Percentiles rank a stretch among this genome's conserved stretches.
These are phyloP conservation scores for Pammene fasciana DNA, from an alignment of 2,888 invertebrate species.

Conservation along the genomic window DNA sequence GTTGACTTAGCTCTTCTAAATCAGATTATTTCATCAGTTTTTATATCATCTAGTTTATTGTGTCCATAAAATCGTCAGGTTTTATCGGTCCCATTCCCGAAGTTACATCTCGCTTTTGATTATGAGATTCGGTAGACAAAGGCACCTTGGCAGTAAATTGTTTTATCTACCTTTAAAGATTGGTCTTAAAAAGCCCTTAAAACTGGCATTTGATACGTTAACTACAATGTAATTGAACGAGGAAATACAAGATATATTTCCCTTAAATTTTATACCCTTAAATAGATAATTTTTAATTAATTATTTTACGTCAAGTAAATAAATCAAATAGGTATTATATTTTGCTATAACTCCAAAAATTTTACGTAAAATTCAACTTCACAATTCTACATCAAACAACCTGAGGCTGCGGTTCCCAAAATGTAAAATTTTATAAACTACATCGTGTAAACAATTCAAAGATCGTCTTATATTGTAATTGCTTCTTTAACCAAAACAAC, in stretches of 20 bases:
- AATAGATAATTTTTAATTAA: not conserved
- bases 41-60: conserved; percentile 58
- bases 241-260: not conserved
- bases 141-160: conserved; percentile 34
- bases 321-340: no score
- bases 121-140: conserved; percentile 37
- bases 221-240: conserved; percentile 13
- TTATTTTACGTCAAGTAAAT: no score
- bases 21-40: conserved; percentile 46
- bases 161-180: conserved; percentile 38
- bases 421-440: no score
- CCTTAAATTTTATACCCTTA: not conserved
- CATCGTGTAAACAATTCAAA: no score
- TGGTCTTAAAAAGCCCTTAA: conserved; percentile 28
- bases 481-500: not conserved
- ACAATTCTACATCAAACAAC: no score
- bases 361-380: no score
- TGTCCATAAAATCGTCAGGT: conserved; percentile 53
- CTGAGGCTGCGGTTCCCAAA: no score
- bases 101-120: conserved; percentile 47
- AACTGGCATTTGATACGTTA: conserved; percentile 18
- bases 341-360: no score
- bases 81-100: conserved; percentile 53
- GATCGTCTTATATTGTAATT: no score
- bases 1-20: conserved; percentile 29